Conservation (phyloP, 1,140 invertebrate species). For the Apolygus lucorum region DNA sequence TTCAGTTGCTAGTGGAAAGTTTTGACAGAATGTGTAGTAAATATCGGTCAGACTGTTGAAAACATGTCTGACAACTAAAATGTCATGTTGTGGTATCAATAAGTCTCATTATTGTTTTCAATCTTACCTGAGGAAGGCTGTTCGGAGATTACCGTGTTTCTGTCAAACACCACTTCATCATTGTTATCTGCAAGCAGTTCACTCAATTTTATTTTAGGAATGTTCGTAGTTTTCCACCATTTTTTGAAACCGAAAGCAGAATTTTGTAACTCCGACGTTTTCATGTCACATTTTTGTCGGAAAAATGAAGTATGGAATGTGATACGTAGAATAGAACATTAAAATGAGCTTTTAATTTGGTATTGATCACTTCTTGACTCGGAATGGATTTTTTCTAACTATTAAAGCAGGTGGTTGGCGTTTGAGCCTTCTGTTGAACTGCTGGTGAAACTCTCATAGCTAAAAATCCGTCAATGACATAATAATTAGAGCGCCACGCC, state of each 20-base stretch:
- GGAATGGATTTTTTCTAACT: too few species aligned
- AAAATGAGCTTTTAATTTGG: not conserved
- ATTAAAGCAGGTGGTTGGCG: too few species aligned
- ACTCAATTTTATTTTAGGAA: not conserved
- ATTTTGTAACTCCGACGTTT: not conserved
- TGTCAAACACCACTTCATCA: slow-evolving; percentile 9
- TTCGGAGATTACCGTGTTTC: not conserved
- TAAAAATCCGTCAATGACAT: not conserved
- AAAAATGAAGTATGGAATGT: not conserved
- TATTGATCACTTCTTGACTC: too few species aligned
- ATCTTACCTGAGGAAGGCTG: slow-evolving; percentile 5
- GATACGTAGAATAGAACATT: not conserved
- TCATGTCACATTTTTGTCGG: not conserved
- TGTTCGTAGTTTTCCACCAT: not conserved
- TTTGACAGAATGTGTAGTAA: not conserved
- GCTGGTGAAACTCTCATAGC: not conserved
- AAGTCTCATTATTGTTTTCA: not conserved
- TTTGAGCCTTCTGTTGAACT: not conserved
- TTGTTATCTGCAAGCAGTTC: not conserved
- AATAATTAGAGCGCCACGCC: not conserved
- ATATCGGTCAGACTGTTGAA: not conserved
- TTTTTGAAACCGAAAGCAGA: not conserved
- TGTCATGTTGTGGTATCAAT: not conserved
- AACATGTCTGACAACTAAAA: not conserved
- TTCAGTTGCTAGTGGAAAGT: not conserved